phyloP scores from a whole-genome alignment of 37 sponge, comb jelly and placozoan genomes.

The Petrosia ficiformis region DNA sequence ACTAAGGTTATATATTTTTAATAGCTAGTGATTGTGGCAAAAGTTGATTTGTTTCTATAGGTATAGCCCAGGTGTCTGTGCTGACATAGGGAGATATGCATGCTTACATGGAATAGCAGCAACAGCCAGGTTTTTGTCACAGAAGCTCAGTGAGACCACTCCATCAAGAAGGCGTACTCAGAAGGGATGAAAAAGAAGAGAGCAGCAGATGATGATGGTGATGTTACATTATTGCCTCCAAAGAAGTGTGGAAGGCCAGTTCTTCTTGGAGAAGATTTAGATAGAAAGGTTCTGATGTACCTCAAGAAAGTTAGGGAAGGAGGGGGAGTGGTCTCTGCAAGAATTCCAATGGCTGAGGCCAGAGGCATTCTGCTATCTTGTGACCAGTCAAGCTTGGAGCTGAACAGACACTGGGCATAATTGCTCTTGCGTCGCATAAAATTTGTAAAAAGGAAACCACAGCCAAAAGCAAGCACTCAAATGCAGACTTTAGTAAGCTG shows the following conservation, averaged over 20 bases:
- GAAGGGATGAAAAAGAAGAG: slow-evolving; percentile 6
- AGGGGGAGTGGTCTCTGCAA: too few species aligned
- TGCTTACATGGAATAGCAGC: slow-evolving; percentile 8
- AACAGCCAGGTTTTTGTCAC: slow-evolving; percentile 5
- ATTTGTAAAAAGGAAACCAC: slow-evolving; percentile 32
- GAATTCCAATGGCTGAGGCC: too few species aligned
- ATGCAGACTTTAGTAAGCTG: too few species aligned
- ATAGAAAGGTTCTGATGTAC: slow-evolving; percentile 5
- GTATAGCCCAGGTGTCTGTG: too few species aligned
- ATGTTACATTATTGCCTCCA: slow-evolving; percentile 3
- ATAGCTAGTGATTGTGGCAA: too few species aligned
- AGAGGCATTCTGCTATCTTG: too few species aligned
- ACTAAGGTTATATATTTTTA: too few species aligned
- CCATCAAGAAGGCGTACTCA: neutral
- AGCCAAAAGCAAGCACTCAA: slow-evolving; percentile 2
- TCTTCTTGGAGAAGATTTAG: neutral
- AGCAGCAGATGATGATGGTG: slow-evolving; percentile 3
- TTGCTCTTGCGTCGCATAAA: too few species aligned
- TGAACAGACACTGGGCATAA: too few species aligned
- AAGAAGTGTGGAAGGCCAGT: slow-evolving; percentile 13
- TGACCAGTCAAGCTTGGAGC: too few species aligned
- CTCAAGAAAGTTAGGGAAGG: slow-evolving; percentile 29
- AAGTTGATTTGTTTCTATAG: too few species aligned
- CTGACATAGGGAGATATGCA: slow-evolving; percentile 11
- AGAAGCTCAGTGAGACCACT: neutral